Percentiles rank a stretch among this genome's conserved stretches.
These are phyloP conservation scores for Glaucidium brasilianum DNA, from an alignment of 2,113 vertebrate species.

Conservation along the genomic window DNA sequence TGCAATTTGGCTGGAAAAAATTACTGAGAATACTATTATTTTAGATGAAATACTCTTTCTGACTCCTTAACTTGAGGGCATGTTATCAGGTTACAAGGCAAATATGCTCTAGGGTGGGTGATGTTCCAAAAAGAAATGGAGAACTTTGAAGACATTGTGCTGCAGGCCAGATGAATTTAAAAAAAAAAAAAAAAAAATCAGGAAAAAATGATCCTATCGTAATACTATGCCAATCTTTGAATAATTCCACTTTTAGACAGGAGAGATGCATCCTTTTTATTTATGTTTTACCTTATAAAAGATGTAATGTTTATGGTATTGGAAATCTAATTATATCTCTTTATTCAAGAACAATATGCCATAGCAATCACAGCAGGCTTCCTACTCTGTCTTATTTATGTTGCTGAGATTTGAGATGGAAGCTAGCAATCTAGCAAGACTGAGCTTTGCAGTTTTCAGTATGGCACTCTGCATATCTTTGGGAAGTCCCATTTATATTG, in stretches of 20 bases:
- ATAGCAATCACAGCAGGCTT: neutral
- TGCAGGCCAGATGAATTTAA: neutral
- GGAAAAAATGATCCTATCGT: neutral
- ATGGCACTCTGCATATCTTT: neutral
- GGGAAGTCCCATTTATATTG: fast-evolving
- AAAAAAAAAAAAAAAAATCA: too few relatives aligned
- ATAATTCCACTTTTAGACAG: neutral
- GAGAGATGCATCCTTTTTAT: neutral
- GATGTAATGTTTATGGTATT: neutral
- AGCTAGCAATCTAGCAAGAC: neutral
- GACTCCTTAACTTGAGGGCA: neutral
- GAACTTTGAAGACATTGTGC: neutral
- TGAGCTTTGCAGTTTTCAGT: neutral
- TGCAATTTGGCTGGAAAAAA: neutral
- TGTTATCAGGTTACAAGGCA: neutral
- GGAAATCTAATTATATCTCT: neutral
- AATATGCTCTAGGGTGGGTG: neutral
- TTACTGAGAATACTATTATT: neutral
- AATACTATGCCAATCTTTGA: neutral
- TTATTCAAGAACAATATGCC: neutral
- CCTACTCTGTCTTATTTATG: neutral
- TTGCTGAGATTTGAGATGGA: neutral
- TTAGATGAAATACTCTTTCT: neutral
- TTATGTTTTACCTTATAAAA: neutral
- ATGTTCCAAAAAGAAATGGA: neutral